Evolutionary conservation across 2,113 vertebrate species (phyloP).

Genomic region (Indri indri): DNA sequence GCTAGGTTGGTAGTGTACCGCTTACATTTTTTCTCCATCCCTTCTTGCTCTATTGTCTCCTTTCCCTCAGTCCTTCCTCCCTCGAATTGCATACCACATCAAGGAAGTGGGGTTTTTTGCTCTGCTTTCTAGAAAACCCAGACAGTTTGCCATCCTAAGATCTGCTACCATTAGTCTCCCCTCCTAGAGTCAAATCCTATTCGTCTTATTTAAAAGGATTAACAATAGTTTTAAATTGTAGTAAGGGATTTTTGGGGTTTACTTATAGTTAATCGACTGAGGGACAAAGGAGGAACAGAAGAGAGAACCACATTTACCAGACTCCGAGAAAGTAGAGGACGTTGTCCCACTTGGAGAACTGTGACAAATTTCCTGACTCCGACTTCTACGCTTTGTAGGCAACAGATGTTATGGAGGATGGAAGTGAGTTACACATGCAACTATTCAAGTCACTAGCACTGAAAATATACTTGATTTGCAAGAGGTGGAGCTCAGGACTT

Average conservation of each 20-base stretch:
- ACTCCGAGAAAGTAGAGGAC: not conserved
- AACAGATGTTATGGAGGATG: not conserved
- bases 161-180: not conserved
- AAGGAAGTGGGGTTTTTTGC: not conserved
- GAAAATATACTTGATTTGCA: conserved; percentile 42
- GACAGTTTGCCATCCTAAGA: not conserved
- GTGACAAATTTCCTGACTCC: not conserved
- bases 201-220: not conserved
- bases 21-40: not conserved
- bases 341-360: not conserved
- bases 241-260: not conserved
- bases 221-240: not conserved
- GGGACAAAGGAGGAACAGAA: not conserved
- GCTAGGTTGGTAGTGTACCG: not conserved
- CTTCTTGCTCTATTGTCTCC: not conserved
- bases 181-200: not conserved
- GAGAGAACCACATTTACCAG: not conserved
- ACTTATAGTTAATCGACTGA: not conserved
- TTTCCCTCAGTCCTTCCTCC: not conserved
- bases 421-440: not conserved
- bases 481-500: conserved; percentile 12
- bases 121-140: not conserved
- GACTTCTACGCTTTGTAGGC: not conserved
- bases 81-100: not conserved
- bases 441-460: not conserved